phyloP scores from a whole-genome alignment of 2,888 invertebrate species.

The Drosophila birchii region DNA sequence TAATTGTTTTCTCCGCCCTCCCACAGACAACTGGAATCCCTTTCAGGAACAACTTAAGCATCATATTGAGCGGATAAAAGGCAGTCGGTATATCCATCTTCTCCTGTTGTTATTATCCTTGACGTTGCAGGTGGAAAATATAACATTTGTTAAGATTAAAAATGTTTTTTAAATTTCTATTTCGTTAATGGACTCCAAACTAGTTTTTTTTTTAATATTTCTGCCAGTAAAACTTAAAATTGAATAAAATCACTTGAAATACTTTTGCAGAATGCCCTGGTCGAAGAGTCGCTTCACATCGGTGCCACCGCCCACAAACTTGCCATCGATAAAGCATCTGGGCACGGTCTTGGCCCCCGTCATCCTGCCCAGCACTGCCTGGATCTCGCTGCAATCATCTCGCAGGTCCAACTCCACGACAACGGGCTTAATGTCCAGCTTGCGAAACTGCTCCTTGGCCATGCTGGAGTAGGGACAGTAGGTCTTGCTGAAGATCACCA shows the following conservation, averaged over 20 bases:
- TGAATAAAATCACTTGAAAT: constrained; percentile 82
- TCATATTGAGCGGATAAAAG: constrained; percentile 50
- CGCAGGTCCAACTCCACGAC: constrained; percentile 93
- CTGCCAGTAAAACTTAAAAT: background rate
- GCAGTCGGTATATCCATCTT: constrained; percentile 3
- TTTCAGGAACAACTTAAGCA: constrained; percentile 39
- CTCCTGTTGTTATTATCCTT: constrained; percentile 2
- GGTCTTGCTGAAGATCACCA: constrained; percentile 96
- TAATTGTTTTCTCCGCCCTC: constrained; percentile 39
- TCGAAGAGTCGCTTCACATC: constrained; percentile 92
- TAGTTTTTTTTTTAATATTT: background rate
- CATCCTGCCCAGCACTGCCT: constrained; percentile 90
- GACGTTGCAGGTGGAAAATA: background rate
- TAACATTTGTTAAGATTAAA: background rate
- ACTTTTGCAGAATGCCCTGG: constrained; percentile 88
- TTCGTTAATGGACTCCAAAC: background rate
- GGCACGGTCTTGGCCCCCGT: constrained; percentile 96
- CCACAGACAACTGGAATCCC: constrained; percentile 15
- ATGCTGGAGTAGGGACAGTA: constrained; percentile 95
- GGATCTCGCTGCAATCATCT: constrained; percentile 91
- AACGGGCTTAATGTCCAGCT: constrained; percentile 89
- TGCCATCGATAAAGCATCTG: constrained; percentile 95
- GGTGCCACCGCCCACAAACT: constrained; percentile 95
- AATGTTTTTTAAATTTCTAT: too few species aligned
- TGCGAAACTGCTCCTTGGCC: constrained; percentile 94